Evolutionary conservation across 2,113 vertebrate species (phyloP), one percentile per base, ranked within the genome.

Genomic region (Takifugu bimaculatus): DNA sequence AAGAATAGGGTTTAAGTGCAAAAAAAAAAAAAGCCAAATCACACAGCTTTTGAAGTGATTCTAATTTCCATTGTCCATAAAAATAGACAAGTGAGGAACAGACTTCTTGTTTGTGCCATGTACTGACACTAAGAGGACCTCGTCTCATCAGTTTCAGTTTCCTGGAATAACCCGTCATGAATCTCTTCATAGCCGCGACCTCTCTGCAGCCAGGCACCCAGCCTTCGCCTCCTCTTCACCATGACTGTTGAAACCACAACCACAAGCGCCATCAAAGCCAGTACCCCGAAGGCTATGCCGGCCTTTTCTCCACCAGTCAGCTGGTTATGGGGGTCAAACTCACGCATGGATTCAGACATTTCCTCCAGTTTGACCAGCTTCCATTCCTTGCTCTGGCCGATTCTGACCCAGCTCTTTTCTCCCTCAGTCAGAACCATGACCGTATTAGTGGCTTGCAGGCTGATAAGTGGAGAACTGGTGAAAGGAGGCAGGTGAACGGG

Each of bases 401-500:
- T 84, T 83, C 88, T 89, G 54, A 97, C 81, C 96, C 94, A 97
- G 63, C 81, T 85, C 9, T 43, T 87, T 0, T 85, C 86, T 1
- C 86, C 87, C 0, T 93, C 91, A 0, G 80, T 92, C 79, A 92
- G 91, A 65, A 97, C 94, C 35, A 93, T 67, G 0, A 95, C 88
- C 0, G 94, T 96, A 80, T 93, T 90, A 2, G 88, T 85, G 4
- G 82, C 68, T 0, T 70, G 80, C 63, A 88, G 73, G 63, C 74
- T 87, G 27, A 91, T 58, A 60, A 93, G 57, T 0, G 95, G 91
- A 4, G 70, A 79, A 43, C 56, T 87, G 0, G 89, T 92, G 65
- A 93, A 96, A 1, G 94, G 96, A 0, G 95, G 95, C 5, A 95
- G 90, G 4, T 50, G 79, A 27, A 92, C 69, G 0, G 93, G 91